These are phyloP conservation scores for Synanthedon vespiformis DNA, from an alignment of 2,888 invertebrate genomes.

Conservation along the genomic window DNA sequence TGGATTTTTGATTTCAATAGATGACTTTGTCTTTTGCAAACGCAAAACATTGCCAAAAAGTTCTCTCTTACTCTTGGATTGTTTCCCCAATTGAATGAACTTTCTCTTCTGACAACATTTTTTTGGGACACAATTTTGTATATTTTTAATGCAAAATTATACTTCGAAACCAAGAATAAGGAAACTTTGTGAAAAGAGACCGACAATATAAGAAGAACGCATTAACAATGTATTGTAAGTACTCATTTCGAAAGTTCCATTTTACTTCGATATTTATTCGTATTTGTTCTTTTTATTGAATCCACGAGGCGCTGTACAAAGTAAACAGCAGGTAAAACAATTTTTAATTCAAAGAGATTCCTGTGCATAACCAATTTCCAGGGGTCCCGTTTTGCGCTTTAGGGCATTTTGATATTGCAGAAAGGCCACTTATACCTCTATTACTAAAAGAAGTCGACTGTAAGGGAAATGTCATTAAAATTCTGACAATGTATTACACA, in stretches of 20 bases:
- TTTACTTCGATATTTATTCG: background rate
- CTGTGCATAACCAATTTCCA: constrained; percentile 7
- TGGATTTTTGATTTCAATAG: no score
- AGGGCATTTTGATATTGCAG: constrained; percentile 3
- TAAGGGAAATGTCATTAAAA: no score
- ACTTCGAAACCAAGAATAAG: background rate
- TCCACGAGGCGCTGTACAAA: constrained; percentile 2
- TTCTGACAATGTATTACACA: background rate
- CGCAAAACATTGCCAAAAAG: no score
- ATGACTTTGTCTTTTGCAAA: no score
- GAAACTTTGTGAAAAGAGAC: background rate
- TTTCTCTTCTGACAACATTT: no score
- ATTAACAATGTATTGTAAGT: background rate
- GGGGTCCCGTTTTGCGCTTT: constrained; percentile 3
- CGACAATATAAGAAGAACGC: background rate
- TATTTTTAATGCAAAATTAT: no score
- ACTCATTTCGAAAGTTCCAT: background rate
- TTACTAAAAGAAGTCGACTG: background rate
- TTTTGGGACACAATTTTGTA: no score
- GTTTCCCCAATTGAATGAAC: no score
- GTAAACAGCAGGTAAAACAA: constrained; percentile 7
- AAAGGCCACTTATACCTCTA: background rate
- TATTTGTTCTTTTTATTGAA: constrained; percentile 9
- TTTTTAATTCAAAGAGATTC: constrained; percentile 6
- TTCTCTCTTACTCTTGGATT: no score